Evolutionary conservation across 2,888 invertebrate species (phyloP), one percentile per base, ranked within the genome.

Genomic region (Caenorhabditis panamensis): DNA sequence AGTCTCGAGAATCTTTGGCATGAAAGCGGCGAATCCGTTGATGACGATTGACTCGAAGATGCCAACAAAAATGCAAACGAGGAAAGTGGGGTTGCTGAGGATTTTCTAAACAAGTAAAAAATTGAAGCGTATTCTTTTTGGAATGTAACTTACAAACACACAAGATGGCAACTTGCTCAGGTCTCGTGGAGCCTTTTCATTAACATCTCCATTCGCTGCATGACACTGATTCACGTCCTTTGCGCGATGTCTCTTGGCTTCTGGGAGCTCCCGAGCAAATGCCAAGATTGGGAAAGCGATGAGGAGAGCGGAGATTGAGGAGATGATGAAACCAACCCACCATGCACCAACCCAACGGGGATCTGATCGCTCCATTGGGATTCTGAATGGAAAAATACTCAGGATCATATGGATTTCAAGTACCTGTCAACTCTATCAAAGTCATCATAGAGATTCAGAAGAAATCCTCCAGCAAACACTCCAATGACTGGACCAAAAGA

Each of bases 401-500:
- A n/a, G n/a, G n/a, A n/a, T n/a, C n/a, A n/a, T n/a, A n/a, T n/a
- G n/a, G 44, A 28, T 36, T 4, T 26, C 16, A 13, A 1, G 31
- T 47, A 95, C 95, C 93, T 92, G 90, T 94, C 88, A 93, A 69
- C 94, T 93, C 66, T 92, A 68, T 94, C 91, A 89, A 95, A 94
- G 90, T 95, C 95, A 1, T 94, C 94, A 91, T 90, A 95, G 71
- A 95, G 93, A 84, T 94, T 93, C 82, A 96, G 93, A 90, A 96
- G 93, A 90, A 95, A 94, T 0, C 95, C 95, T 3, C 96, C 96
- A n/a, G 95, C 91, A 31, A 95, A 94, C 91, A 95, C 95, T 51
- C 96, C 96, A 87, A 95, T 91, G 51, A 95, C 95, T 18, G 95
- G 95, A 4, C 95, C 95, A 86, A 95, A 93, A 63, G 95, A 94